Percentiles rank a stretch among this genome's conserved stretches.
Conservation (phyloP, 1,140 invertebrate genomes). For the Drosophila pseudoobscura region DNA sequence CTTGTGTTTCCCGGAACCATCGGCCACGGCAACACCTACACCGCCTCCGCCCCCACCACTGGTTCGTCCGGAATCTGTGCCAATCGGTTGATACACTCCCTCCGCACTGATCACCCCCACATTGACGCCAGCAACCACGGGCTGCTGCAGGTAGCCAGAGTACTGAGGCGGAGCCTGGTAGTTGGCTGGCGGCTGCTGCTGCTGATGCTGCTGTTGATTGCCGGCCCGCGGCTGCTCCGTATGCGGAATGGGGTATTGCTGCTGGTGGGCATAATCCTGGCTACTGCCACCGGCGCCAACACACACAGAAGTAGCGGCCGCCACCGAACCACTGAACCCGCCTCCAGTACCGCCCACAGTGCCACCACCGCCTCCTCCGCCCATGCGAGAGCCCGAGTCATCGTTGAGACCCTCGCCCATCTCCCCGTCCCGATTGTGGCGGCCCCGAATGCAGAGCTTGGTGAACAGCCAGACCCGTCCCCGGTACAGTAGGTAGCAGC, state of each 20-base stretch:
- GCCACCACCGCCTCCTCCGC: conserved; percentile 41
- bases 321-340: conserved; percentile 44
- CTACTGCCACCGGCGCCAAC: conserved; percentile 63
- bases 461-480: conserved; percentile 81
- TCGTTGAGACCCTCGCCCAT: conserved; percentile 77
- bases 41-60: conserved; percentile 50
- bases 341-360: conserved; percentile 13
- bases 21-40: background rate
- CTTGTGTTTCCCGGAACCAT: conserved; percentile 16
- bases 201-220: conserved; percentile 47
- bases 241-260: conserved; percentile 78
- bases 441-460: conserved; percentile 78
- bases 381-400: conserved; percentile 72
- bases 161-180: conserved; percentile 77
- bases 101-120: conserved; percentile 79
- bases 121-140: conserved; percentile 77
- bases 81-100: conserved; percentile 75
- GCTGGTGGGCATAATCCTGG: conserved; percentile 79
- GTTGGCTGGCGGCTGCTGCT: conserved; percentile 64
- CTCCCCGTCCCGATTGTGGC: conserved; percentile 76
- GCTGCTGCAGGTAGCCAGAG: conserved; percentile 77
- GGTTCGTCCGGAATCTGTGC: conserved; percentile 62
- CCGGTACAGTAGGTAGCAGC: conserved; percentile 82
- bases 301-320: conserved; percentile 33
- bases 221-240: conserved; percentile 73